Percentiles rank a stretch among this genome's conserved stretches.
Evolutionary conservation across 1,140 invertebrate species (phyloP).

Genomic region (Phenacoccus solenopsis): DNA sequence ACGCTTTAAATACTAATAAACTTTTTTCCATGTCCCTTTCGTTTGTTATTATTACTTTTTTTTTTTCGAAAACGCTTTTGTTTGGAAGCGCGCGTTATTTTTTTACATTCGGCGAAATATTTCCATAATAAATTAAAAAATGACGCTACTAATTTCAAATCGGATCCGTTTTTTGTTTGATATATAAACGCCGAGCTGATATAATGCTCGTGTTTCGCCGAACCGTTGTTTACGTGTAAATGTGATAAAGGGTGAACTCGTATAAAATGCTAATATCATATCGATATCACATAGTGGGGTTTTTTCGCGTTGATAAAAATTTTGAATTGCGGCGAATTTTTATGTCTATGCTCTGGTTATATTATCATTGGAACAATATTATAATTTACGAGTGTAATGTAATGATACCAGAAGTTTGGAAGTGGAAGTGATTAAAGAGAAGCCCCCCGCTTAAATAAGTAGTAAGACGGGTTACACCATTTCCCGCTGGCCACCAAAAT

Average conservation of each 20-base stretch:
- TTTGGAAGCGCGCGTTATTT: neutral
- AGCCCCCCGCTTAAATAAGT: no score
- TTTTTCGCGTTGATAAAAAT: neutral
- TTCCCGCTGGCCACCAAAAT: no score
- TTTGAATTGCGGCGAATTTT: neutral
- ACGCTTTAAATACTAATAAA: constrained; percentile 16
- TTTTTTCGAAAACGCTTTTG: constrained; percentile 4
- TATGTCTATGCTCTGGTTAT: no score
- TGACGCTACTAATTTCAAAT: constrained; percentile 12
- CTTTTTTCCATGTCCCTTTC: constrained; percentile 6
- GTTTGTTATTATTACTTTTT: neutral
- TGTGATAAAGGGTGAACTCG: neutral
- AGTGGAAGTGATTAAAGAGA: no score
- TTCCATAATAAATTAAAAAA: constrained; percentile 16
- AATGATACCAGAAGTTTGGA: no score
- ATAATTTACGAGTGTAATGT: no score
- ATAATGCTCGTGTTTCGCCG: neutral
- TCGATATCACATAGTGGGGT: neutral
- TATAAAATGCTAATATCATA: neutral
- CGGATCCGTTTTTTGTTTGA: neutral
- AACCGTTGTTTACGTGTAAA: neutral
- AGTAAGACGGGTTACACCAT: no score
- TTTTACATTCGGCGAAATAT: constrained; percentile 1
- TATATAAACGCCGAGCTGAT: neutral
- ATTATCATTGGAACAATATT: no score